phyloP scores from a whole-genome alignment of 2,113 vertebrate genomes.

The Amphiprion ocellaris region DNA sequence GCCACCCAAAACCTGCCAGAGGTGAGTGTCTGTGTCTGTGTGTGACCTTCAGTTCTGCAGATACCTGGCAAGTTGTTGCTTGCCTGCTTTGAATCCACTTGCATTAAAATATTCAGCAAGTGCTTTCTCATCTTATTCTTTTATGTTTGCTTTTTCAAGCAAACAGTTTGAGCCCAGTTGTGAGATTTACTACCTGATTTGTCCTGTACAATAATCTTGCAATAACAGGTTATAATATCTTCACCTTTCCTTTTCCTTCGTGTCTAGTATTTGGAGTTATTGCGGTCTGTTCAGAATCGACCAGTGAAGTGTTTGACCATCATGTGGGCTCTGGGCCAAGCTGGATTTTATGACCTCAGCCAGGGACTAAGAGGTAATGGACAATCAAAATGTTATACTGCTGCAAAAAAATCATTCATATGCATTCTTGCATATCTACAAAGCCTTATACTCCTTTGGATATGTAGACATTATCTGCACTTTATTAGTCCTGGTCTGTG shows the following conservation, averaged over 20 bases:
- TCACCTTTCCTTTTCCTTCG: not conserved
- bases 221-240: not conserved
- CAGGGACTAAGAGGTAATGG: slow-evolving; percentile 91
- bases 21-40: slow-evolving; percentile 82
- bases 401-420: not conserved
- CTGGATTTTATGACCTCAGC: slow-evolving; percentile 89
- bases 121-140: too few relatives aligned
- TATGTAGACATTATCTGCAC: not conserved
- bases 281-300: slow-evolving; percentile 91
- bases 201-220: slow-evolving; percentile 11
- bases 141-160: not conserved
- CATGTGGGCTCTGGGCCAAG: slow-evolving; percentile 96
- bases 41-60: slow-evolving; percentile 4
- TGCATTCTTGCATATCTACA: not conserved
- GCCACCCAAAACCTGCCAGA: slow-evolving; percentile 89
- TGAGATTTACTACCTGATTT: not conserved
- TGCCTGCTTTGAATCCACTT: slow-evolving; percentile 2
- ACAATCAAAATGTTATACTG: not conserved
- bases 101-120: not conserved
- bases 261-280: slow-evolving; percentile 91
- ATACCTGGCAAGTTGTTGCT: not conserved
- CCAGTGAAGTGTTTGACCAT: slow-evolving; percentile 92
- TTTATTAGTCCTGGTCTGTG: not conserved
- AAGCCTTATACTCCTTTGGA: not conserved
- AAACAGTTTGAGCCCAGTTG: not conserved